Evolutionary conservation across 2,888 invertebrate genomes (phyloP).

Genomic region (Apocheima hispidaria): DNA sequence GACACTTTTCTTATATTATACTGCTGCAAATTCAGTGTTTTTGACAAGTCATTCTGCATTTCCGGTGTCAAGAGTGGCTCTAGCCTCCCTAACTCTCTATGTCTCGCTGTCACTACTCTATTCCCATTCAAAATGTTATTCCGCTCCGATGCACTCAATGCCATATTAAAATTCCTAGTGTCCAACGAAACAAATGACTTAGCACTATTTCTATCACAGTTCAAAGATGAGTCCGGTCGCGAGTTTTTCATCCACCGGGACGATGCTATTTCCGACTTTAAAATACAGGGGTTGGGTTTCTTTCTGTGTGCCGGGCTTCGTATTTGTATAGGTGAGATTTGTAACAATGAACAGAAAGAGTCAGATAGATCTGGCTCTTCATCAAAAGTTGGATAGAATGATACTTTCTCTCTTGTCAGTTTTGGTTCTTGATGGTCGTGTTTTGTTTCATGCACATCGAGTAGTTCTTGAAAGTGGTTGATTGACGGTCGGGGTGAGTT

Average conservation of each 20-base stretch:
- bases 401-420: slow-evolving; percentile 61
- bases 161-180: slow-evolving; percentile 63
- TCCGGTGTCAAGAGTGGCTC: slow-evolving; percentile 75
- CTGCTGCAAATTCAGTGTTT: slow-evolving; percentile 55
- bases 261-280: slow-evolving; percentile 79
- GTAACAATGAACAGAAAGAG: slow-evolving; percentile 75
- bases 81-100: slow-evolving; percentile 69
- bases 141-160: slow-evolving; percentile 68
- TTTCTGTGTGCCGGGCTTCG: slow-evolving; percentile 70
- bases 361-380: slow-evolving; percentile 64
- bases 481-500: slow-evolving; percentile 74
- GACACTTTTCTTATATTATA: slow-evolving; percentile 77
- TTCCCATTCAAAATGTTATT: slow-evolving; percentile 58
- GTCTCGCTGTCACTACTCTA: slow-evolving; percentile 74
- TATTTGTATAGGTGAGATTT: slow-evolving; percentile 79
- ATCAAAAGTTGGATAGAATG: slow-evolving; percentile 60
- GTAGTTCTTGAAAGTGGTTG: slow-evolving; percentile 63
- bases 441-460: slow-evolving; percentile 32
- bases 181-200: slow-evolving; percentile 80
- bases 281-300: slow-evolving; percentile 69
- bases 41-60: slow-evolving; percentile 60
- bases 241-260: slow-evolving; percentile 79
- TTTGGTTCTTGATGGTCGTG: slow-evolving; percentile 55
- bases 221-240: slow-evolving; percentile 75
- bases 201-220: slow-evolving; percentile 79